Evolutionary conservation across 2,888 invertebrate genomes (phyloP).

Genomic region (Sesamia inferens): DNA sequence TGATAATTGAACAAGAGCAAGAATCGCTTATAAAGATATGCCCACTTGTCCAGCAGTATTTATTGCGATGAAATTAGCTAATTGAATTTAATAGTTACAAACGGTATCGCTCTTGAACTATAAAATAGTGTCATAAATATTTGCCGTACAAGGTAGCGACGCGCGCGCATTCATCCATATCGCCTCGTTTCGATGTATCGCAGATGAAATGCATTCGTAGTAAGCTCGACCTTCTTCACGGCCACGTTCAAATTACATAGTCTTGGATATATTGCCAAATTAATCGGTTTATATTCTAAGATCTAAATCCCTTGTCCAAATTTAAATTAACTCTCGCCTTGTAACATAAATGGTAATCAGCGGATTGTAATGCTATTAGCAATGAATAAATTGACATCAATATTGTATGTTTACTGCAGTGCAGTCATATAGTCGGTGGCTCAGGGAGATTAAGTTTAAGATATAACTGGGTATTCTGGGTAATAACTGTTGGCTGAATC

Average conservation of each 20-base stretch:
- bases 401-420: slow-evolving; percentile 10
- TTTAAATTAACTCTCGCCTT: slow-evolving; percentile 48
- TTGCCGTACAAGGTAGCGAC: slow-evolving; percentile 54
- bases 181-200: slow-evolving; percentile 14
- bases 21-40: slow-evolving; percentile 37
- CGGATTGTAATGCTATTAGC: slow-evolving; percentile 51
- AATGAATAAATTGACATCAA: slow-evolving; percentile 44
- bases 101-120: slow-evolving; percentile 60
- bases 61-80: slow-evolving; percentile 51
- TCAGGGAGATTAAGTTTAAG: slow-evolving; percentile 10
- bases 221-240: slow-evolving; percentile 33
- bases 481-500: slow-evolving; percentile 9
- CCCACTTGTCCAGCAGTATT: slow-evolving; percentile 36
- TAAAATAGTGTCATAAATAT: slow-evolving; percentile 56
- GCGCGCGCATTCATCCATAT: slow-evolving; percentile 35
- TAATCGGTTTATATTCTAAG: slow-evolving; percentile 38
- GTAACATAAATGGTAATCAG: slow-evolving; percentile 49
- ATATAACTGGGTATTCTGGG: slow-evolving; percentile 10
- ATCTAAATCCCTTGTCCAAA: slow-evolving; percentile 41
- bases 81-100: slow-evolving; percentile 48
- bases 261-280: slow-evolving; percentile 33
- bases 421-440: background rate
- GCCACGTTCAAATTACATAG: slow-evolving; percentile 27
- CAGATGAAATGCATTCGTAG: slow-evolving; percentile 39
- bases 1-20: slow-evolving; percentile 36